These are phyloP conservation scores for Serinus canaria DNA, from an alignment of 2,113 vertebrate genomes.

Conservation along the genomic window DNA sequence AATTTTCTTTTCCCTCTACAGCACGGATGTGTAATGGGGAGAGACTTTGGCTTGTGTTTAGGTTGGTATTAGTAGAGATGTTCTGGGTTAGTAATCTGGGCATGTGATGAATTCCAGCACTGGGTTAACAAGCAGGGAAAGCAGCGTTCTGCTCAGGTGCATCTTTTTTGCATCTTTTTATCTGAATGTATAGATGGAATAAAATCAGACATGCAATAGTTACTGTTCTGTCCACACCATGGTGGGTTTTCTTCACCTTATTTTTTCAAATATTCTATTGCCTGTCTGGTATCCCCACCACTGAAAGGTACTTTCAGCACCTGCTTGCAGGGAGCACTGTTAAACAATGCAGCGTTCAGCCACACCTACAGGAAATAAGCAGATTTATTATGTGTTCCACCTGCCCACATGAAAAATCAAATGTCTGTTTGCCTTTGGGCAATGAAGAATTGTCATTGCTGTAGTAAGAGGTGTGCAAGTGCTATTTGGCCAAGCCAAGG, in stretches of 20 bases:
- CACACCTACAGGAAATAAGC: neutral
- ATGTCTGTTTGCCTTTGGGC: neutral
- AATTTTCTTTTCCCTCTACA: neutral
- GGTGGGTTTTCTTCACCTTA: neutral
- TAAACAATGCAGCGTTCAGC: neutral
- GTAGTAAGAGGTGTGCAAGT: neutral
- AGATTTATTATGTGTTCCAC: neutral
- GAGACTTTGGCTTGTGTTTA: neutral
- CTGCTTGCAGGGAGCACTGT: neutral
- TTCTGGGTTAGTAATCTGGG: neutral
- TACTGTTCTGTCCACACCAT: neutral
- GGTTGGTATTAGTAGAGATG: neutral
- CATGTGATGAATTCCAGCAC: neutral
- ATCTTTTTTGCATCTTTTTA: neutral
- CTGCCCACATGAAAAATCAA: neutral
- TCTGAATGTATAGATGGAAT: neutral
- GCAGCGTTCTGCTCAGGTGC: neutral
- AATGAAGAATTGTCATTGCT: neutral
- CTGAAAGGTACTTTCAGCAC: neutral
- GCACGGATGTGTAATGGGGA: neutral
- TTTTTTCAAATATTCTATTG: neutral
- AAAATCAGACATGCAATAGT: neutral
- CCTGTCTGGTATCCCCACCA: neutral
- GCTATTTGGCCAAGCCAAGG: neutral
- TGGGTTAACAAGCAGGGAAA: neutral